phyloP scores from a whole-genome alignment of 2,797 vertebrate species.

The Astyanax mexicanus region DNA sequence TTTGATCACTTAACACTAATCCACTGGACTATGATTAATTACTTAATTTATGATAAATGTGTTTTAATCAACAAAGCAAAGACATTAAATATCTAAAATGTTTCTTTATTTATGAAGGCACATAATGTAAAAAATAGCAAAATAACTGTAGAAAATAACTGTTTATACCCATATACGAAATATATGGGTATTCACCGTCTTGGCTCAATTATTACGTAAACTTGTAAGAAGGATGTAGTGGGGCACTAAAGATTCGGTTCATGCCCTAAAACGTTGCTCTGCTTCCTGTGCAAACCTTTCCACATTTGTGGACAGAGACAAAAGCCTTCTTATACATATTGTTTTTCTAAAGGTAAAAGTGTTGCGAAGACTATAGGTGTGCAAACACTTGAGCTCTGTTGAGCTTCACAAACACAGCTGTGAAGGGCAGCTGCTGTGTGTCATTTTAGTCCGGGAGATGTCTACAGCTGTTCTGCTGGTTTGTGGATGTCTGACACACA shows the following conservation, averaged over 20 bases:
- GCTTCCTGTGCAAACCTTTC: not conserved
- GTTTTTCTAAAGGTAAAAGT: slow-evolving; percentile 11
- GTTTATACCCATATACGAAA: too few relatives aligned
- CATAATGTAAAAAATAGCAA: too few relatives aligned
- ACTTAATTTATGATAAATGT: too few relatives aligned
- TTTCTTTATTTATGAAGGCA: too few relatives aligned
- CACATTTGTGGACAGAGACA: not conserved
- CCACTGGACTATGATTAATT: too few relatives aligned
- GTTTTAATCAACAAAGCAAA: too few relatives aligned
- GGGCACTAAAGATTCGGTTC: not conserved
- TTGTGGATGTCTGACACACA: slow-evolving; percentile 19
- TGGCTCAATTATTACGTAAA: too few relatives aligned
- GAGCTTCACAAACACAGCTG: slow-evolving; percentile 36
- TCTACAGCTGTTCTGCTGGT: slow-evolving; percentile 16
- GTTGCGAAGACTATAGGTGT: not conserved
- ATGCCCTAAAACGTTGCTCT: not conserved
- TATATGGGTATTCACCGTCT: too few relatives aligned
- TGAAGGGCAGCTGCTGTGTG: slow-evolving; percentile 20
- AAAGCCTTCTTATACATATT: not conserved
- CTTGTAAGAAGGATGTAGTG: not conserved
- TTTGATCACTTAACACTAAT: too few relatives aligned
- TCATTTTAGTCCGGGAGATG: not conserved
- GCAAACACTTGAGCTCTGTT: slow-evolving; percentile 1
- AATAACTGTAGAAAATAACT: too few relatives aligned
- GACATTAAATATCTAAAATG: too few relatives aligned